Evolutionary conservation across 2,797 vertebrate species (phyloP).

Genomic region (Otolemur crassicaudatus): DNA sequence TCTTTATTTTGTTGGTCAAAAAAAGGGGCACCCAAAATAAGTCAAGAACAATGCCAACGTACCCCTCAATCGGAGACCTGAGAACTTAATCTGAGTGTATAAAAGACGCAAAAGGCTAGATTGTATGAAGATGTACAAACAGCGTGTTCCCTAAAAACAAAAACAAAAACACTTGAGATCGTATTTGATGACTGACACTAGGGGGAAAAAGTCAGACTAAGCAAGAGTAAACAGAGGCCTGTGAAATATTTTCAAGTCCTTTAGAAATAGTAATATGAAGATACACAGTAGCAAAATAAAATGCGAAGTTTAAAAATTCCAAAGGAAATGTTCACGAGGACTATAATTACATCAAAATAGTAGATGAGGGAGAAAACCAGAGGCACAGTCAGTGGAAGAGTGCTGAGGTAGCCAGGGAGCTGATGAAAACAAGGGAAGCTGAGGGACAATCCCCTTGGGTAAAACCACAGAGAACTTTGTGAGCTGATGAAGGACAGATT

Average conservation of each 20-base stretch:
- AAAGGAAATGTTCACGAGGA: not conserved
- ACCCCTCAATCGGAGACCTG: not conserved
- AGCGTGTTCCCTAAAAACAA: not conserved
- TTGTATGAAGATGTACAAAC: not conserved
- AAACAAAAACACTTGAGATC: not conserved
- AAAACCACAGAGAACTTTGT: not conserved
- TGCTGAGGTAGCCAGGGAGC: not conserved
- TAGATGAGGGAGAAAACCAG: not conserved
- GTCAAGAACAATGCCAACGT: not conserved
- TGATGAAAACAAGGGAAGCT: not conserved
- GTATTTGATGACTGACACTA: not conserved
- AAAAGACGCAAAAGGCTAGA: not conserved
- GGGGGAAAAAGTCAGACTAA: not conserved
- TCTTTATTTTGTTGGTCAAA: not conserved
- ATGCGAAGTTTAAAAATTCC: slow-evolving; percentile 1
- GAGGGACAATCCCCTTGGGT: not conserved
- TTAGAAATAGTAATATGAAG: not conserved
- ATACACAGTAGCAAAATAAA: not conserved
- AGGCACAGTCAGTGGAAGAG: not conserved
- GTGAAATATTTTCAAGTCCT: not conserved
- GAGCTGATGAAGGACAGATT: not conserved
- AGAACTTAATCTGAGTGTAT: not conserved
- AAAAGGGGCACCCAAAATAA: not conserved
- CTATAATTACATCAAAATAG: not conserved
- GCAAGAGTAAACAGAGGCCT: not conserved